Evolutionary conservation across 2,888 invertebrate genomes (phyloP).

Genomic region (Agapostemon virescens): DNA sequence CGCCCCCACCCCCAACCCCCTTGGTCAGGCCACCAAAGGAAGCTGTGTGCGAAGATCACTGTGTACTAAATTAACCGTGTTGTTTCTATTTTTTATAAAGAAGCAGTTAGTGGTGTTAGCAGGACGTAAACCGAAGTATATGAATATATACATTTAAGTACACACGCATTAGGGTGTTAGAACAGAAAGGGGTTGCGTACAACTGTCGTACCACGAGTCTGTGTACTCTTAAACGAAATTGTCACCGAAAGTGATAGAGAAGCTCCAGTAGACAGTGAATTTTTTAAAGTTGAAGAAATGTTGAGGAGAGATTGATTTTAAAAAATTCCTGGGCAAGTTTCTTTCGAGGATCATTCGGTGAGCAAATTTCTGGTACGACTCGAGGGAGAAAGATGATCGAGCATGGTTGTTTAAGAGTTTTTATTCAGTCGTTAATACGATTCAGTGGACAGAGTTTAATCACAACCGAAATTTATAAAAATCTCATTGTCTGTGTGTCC

Average conservation of each 20-base stretch:
- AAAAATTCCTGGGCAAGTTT: background rate
- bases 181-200: background rate
- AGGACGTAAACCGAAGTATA: conserved; percentile 38
- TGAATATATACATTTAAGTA: conserved; percentile 22
- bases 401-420: conserved; percentile 22
- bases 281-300: background rate
- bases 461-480: conserved; percentile 7
- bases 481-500: conserved; percentile 14
- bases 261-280: background rate
- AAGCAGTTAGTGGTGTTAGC: conserved; percentile 61
- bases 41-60: conserved; percentile 51
- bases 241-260: background rate
- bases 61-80: conserved; percentile 68
- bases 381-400: background rate
- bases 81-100: conserved; percentile 72
- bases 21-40: conserved; percentile 25
- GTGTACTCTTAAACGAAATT: background rate
- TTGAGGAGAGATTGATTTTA: background rate
- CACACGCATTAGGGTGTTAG: conserved; percentile 34
- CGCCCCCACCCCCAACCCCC: conserved; percentile 4
- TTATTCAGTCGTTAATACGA: conserved; percentile 30
- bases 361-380: conserved; percentile 14
- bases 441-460: conserved; percentile 17
- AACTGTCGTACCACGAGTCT: conserved; percentile 26
- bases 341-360: background rate